phyloP scores from a whole-genome alignment of 2,888 invertebrate species.

The Minunthozetes semirufus region DNA sequence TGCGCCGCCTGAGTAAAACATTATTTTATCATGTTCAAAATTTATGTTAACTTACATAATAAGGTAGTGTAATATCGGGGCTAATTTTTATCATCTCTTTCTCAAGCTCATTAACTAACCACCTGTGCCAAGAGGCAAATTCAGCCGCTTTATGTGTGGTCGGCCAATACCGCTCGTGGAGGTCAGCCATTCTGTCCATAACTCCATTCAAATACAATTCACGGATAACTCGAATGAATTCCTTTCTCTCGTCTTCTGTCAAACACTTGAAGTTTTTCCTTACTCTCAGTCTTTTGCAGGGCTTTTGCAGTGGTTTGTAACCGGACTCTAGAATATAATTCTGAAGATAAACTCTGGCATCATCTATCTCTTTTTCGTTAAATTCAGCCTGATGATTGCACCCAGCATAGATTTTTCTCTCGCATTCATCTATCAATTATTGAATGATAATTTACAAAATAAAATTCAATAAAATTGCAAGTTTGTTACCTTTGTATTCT shows the following conservation, averaged over 20 bases:
- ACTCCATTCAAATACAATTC: not conserved
- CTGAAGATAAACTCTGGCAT: not conserved
- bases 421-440: not conserved
- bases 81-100: not conserved
- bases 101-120: not conserved
- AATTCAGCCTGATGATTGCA: not conserved
- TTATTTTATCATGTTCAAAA: too few relatives aligned
- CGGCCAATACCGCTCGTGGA: not conserved
- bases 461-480: too few relatives aligned
- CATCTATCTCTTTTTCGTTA: not conserved
- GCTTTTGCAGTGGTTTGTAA: not conserved
- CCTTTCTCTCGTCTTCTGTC: not conserved
- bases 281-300: not conserved
- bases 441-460: too few relatives aligned
- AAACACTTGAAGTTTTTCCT: constrained; percentile 5
- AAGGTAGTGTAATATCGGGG: not conserved
- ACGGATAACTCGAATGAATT: not conserved
- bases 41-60: too few relatives aligned
- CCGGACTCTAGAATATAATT: not conserved
- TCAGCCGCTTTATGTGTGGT: not conserved
- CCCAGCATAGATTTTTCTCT: not conserved
- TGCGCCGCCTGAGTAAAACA: too few relatives aligned
- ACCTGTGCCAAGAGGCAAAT: not conserved
- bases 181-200: not conserved
- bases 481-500: too few relatives aligned